Conservation (phyloP, 2,797 vertebrate genomes). For the Sternotherus odoratus region DNA sequence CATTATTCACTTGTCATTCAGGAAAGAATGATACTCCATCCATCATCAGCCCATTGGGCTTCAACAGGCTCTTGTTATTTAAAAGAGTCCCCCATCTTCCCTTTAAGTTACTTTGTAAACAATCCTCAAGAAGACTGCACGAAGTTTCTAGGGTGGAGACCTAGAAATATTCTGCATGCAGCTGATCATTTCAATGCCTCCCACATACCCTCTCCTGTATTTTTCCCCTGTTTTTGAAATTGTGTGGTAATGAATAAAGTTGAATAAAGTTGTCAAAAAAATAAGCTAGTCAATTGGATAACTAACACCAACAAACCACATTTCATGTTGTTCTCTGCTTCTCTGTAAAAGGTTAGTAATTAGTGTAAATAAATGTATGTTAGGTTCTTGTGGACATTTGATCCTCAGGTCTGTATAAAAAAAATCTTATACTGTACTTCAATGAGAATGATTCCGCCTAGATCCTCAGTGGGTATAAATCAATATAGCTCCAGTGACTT, state of each 20-base stretch:
- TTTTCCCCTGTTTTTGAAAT: not conserved
- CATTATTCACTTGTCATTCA: conserved; percentile 28
- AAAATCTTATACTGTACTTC: not conserved
- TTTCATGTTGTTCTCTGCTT: conserved; percentile 5
- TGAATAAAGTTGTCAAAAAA: not conserved
- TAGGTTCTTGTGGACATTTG: not conserved
- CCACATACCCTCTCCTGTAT: not conserved
- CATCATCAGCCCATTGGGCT: conserved; percentile 17
- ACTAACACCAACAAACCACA: conserved; percentile 6
- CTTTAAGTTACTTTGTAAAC: conserved; percentile 49
- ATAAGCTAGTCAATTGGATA: not conserved
- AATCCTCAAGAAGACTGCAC: conserved; percentile 17
- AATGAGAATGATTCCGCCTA: conserved; percentile 22
- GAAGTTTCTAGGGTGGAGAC: conserved; percentile 5
- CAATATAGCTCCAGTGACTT: not conserved
- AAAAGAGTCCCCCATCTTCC: conserved; percentile 21
- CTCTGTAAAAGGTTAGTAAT: not conserved
- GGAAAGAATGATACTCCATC: conserved; percentile 40
- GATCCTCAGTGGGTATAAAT: conserved; percentile 39
- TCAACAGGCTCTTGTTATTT: conserved; percentile 7
- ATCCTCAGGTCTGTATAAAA: not conserved
- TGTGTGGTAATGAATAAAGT: not conserved
- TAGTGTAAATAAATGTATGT: not conserved
- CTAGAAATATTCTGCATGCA: too few species aligned
- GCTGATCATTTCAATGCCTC: conserved; percentile 15